A percentile compares a stretch with the other conserved stretches of the same genome.
Conservation (phyloP, 2,113 vertebrate species). For the Centropus bengalensis region DNA sequence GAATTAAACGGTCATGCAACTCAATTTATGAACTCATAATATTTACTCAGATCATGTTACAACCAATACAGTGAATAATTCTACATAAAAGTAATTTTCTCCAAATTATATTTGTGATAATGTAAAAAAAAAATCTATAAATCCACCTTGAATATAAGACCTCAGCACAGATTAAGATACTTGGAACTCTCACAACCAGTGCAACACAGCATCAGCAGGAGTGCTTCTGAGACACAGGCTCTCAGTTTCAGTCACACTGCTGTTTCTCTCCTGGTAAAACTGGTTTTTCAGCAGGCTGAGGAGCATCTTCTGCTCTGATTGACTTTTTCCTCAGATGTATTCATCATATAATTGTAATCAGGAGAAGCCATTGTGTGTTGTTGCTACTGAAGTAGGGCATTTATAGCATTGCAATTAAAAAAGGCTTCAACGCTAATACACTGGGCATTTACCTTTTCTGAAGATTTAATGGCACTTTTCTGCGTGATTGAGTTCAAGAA, state of each 20-base stretch:
- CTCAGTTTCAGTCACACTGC: neutral
- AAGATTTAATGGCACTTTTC: neutral
- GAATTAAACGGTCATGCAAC: neutral
- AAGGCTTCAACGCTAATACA: conserved; percentile 3
- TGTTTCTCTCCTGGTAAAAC: neutral
- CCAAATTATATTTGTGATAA: neutral
- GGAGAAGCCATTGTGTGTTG: conserved; percentile 15
- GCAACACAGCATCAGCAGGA: neutral
- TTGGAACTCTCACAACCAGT: rapidly evolving
- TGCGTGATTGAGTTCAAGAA: neutral
- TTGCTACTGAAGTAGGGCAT: neutral
- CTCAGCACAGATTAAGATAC: neutral
- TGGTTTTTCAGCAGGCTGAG: neutral
- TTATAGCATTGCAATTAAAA: conserved; percentile 36
- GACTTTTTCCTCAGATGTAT: conserved; percentile 51
- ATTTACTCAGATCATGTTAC: neutral
- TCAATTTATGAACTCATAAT: neutral
- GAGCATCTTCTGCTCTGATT: conserved; percentile 3
- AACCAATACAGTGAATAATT: neutral
- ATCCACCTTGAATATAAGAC: neutral
- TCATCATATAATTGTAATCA: conserved; percentile 52
- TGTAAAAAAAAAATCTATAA: neutral
- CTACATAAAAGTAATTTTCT: neutral
- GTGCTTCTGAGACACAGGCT: neutral
- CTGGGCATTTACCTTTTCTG: conserved; percentile 25